Evolutionary conservation across 2,888 invertebrate genomes (phyloP).

Genomic region (Epicampocera succincta): DNA sequence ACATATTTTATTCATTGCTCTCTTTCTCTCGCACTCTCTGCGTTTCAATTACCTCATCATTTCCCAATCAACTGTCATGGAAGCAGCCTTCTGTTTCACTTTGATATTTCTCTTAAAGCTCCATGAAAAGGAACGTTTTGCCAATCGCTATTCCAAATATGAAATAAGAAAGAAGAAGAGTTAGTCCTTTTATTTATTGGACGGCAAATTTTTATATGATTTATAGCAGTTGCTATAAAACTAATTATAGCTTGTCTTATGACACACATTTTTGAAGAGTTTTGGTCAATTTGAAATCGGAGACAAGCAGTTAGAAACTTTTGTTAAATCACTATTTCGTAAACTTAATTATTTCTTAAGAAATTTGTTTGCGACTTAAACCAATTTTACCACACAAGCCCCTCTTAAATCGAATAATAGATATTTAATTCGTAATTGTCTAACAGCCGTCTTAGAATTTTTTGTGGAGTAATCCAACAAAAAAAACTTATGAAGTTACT

Average conservation of each 20-base stretch:
- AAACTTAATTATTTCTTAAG: too few relatives aligned
- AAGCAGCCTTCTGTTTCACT: background rate
- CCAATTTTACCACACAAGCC: too few relatives aligned
- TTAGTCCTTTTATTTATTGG: slow-evolving; percentile 1
- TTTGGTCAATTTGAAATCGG: too few relatives aligned
- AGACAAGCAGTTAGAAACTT: too few relatives aligned
- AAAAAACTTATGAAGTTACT: too few relatives aligned
- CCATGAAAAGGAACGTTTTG: background rate
- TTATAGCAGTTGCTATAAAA: background rate
- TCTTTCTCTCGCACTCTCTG: background rate
- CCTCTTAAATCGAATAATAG: too few relatives aligned
- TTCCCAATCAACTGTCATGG: background rate
- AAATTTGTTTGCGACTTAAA: too few relatives aligned
- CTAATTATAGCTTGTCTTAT: background rate
- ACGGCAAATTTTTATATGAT: background rate
- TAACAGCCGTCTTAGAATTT: too few relatives aligned
- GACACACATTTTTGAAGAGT: background rate
- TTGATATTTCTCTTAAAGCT: background rate
- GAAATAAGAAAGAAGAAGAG: background rate
- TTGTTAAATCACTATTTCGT: too few relatives aligned
- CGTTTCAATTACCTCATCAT: background rate
- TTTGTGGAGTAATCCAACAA: too few relatives aligned
- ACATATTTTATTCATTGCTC: background rate
- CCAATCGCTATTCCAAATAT: slow-evolving; percentile 15
- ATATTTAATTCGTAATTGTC: too few relatives aligned